These are phyloP conservation scores for Ploceus nigricollis DNA, from an alignment of 2,113 vertebrate genomes.

Conservation along the genomic window DNA sequence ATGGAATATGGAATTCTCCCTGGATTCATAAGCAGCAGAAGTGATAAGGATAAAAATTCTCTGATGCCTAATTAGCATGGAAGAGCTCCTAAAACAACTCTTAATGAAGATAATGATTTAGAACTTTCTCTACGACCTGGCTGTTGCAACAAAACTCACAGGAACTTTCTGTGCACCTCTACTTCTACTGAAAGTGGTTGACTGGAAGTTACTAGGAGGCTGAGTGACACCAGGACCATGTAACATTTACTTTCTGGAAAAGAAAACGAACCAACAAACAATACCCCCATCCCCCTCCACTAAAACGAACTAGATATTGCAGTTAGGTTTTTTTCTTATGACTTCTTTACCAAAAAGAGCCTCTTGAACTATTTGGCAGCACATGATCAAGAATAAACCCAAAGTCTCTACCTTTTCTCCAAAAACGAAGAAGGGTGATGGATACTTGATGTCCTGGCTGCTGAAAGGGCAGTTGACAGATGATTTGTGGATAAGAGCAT, in stretches of 20 bases:
- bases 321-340: not conserved
- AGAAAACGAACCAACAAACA: not conserved
- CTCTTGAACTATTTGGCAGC: not conserved
- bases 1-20: too few relatives aligned
- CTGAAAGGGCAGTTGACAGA: slow-evolving; percentile 97
- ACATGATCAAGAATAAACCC: not conserved
- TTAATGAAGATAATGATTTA: not conserved
- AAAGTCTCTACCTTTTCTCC: slow-evolving; percentile 87
- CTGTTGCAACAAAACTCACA: not conserved
- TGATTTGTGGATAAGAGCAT: slow-evolving; percentile 94
- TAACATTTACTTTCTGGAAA: not conserved
- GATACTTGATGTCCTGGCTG: slow-evolving; percentile 90
- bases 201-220: not conserved
- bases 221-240: not conserved
- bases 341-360: not conserved
- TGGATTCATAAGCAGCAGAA: not conserved
- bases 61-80: not conserved
- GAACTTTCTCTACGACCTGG: not conserved
- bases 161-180: not conserved
- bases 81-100: not conserved
- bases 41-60: not conserved
- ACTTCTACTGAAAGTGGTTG: not conserved
- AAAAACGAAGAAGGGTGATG: slow-evolving; percentile 93
- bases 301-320: not conserved
- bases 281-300: rapidly evolving